Conservation (phyloP, 2,888 invertebrate genomes). For the Phalera bucephala region DNA sequence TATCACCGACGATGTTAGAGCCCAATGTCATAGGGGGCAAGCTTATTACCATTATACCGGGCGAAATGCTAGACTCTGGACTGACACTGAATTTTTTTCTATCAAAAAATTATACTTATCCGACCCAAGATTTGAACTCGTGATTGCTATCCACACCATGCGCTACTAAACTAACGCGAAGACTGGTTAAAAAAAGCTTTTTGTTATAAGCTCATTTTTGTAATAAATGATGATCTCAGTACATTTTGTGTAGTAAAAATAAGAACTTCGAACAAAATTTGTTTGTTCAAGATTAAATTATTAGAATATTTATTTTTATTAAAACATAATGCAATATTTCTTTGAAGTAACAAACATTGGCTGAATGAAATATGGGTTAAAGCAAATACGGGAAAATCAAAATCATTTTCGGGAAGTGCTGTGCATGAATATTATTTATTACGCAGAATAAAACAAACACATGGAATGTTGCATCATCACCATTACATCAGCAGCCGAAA, state of each 20-base stretch:
- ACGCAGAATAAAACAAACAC: too few species aligned
- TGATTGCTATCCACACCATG: too few species aligned
- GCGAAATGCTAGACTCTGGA: too few species aligned
- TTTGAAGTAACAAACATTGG: constrained; percentile 13
- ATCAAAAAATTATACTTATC: too few species aligned
- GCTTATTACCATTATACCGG: too few species aligned
- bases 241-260: neutral
- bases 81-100: too few species aligned
- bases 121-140: too few species aligned
- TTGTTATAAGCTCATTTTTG: constrained; percentile 2
- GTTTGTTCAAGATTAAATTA: constrained; percentile 5
- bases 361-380: constrained; percentile 14
- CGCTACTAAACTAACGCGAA: constrained; percentile 27
- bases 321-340: constrained; percentile 10
- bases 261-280: neutral
- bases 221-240: neutral
- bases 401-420: neutral
- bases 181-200: constrained; percentile 8
- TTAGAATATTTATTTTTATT: constrained; percentile 14
- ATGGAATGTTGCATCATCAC: too few species aligned
- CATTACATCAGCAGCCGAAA: too few species aligned
- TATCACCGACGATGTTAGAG: too few species aligned
- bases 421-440: neutral
- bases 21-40: too few species aligned
- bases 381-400: neutral